Conservation (phyloP, 2,113 vertebrate genomes). For the Sphaerodactylus townsendi region DNA sequence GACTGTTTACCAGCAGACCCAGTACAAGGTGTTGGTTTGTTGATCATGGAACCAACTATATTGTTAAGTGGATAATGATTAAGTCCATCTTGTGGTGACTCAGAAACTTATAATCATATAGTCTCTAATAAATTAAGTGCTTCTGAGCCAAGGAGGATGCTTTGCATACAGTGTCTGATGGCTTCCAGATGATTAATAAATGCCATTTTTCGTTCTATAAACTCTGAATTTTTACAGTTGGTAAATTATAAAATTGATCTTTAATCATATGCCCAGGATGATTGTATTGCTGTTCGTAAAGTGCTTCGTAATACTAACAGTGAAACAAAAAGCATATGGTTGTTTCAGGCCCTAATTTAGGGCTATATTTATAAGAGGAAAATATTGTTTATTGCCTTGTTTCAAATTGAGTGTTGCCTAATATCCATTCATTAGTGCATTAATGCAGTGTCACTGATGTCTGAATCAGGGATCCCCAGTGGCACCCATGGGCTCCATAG, state of each 20-base stretch:
- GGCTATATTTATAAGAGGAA: slow-evolving; percentile 8
- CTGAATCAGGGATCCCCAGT: no score
- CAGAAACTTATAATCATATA: slow-evolving; percentile 58
- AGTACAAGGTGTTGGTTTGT: slow-evolving; percentile 39
- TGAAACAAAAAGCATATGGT: not conserved
- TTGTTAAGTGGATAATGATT: slow-evolving; percentile 38
- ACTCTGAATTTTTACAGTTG: slow-evolving; percentile 1
- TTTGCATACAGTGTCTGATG: slow-evolving; percentile 36
- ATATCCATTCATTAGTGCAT: not conserved
- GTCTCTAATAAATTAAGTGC: slow-evolving; percentile 64
- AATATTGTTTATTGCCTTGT: not conserved
- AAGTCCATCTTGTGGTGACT: slow-evolving; percentile 51
- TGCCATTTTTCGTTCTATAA: slow-evolving; percentile 20
- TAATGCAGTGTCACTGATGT: no score
- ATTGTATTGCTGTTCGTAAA: not conserved
- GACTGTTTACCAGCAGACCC: slow-evolving; percentile 47
- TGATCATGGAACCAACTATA: slow-evolving; percentile 56
- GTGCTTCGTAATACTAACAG: slow-evolving; percentile 19
- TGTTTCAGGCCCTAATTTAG: not conserved
- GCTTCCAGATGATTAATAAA: slow-evolving; percentile 43
- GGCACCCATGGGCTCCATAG: no score
- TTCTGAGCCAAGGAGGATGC: slow-evolving; percentile 58
- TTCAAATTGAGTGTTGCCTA: not conserved
- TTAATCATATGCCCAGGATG: not conserved
- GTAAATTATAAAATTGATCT: not conserved